Conservation (phyloP, 2,888 invertebrate species). For the Caenorhabditis drosophilae region DNA sequence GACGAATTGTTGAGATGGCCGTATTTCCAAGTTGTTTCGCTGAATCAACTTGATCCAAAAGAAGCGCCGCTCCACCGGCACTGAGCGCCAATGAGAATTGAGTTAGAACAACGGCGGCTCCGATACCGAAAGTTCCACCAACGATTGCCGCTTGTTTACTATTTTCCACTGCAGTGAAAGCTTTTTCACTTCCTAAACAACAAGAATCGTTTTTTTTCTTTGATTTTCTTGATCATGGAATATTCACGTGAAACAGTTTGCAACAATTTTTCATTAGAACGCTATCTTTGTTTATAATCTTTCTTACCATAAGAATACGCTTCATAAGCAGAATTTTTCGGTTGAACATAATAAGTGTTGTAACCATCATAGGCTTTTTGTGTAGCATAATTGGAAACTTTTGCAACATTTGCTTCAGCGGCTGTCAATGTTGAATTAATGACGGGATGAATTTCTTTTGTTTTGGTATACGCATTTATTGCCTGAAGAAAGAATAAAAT, state of each 20-base stretch:
- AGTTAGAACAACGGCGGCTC: constrained; percentile 46
- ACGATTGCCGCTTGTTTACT: constrained; percentile 40
- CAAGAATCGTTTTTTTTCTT: no score
- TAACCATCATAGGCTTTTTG: constrained; percentile 38
- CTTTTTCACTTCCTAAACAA: constrained; percentile 23
- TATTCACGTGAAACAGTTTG: no score
- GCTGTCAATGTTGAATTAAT: constrained; percentile 24
- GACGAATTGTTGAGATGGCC: constrained; percentile 24
- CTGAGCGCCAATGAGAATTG: constrained; percentile 44
- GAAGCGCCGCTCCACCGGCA: constrained; percentile 41
- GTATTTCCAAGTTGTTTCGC: constrained; percentile 30
- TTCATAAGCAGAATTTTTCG: constrained; percentile 30
- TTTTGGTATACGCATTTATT: constrained; percentile 23
- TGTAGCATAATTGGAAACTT: constrained; percentile 20
- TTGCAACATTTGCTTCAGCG: constrained; percentile 23
- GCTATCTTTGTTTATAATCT: no score
- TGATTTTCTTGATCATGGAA: no score
- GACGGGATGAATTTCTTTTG: constrained; percentile 37
- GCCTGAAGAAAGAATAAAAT: constrained; percentile 24
- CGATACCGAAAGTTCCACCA: constrained; percentile 43
- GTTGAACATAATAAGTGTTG: constrained; percentile 39
- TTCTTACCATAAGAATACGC: constrained; percentile 22
- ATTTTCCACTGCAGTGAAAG: constrained; percentile 25
- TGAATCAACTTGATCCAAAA: constrained; percentile 34
- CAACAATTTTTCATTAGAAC: no score